A percentile compares a stretch with the other conserved stretches of the same genome.
Evolutionary conservation across 2,797 vertebrate genomes (phyloP).

Genomic region (Mormyrops boulengeri): DNA sequence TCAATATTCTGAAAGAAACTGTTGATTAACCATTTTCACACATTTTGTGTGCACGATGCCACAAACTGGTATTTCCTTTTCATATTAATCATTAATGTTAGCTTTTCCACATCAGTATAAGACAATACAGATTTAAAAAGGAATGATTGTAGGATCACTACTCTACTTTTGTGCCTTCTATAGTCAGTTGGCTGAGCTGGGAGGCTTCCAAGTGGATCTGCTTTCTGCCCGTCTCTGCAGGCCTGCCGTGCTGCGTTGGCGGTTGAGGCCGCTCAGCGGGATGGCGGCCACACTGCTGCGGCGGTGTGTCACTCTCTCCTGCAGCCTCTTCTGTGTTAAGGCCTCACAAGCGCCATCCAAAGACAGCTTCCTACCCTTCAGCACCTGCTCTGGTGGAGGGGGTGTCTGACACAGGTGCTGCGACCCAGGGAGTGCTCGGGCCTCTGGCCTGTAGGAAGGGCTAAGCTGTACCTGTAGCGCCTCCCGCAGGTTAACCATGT

Average conservation of each 20-base stretch:
- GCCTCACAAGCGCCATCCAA: conserved; percentile 31
- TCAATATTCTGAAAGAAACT: background rate
- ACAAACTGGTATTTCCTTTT: background rate
- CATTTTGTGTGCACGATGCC: background rate
- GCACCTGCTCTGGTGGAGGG: background rate
- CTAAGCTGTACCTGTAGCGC: background rate
- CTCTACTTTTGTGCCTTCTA: background rate
- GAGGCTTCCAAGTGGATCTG: background rate
- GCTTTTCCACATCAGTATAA: background rate
- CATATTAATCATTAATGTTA: background rate
- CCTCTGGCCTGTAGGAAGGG: background rate
- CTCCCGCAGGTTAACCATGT: background rate
- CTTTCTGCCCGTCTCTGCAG: background rate
- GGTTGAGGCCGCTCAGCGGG: background rate
- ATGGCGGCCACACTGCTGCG: conserved; percentile 37
- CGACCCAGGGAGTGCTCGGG: background rate
- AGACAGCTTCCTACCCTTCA: background rate
- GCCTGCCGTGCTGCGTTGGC: background rate
- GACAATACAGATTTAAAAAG: background rate
- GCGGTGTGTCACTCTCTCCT: background rate
- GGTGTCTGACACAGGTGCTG: background rate
- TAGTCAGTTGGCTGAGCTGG: background rate
- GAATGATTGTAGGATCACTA: background rate
- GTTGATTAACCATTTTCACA: background rate
- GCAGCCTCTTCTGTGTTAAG: background rate